Percentiles rank a stretch among this genome's conserved stretches.
Conservation (phyloP, 2,888 invertebrate species). For the Pyrochroa serraticornis region DNA sequence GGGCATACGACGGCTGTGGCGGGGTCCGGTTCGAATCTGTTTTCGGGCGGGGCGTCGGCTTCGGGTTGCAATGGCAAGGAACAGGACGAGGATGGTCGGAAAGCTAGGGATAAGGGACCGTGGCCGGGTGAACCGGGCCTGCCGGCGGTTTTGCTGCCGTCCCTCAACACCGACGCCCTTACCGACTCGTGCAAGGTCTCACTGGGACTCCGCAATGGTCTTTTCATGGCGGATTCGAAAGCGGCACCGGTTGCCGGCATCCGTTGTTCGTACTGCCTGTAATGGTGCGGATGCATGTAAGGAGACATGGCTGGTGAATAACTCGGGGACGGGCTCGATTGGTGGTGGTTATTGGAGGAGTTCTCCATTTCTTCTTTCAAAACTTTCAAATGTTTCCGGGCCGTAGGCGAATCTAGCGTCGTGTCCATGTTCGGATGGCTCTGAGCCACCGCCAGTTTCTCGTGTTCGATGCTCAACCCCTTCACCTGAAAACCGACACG, state of each 20-base stretch:
- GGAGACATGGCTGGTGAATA: slow-evolving; percentile 61
- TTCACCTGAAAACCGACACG: slow-evolving; percentile 66
- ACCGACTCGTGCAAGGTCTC: slow-evolving; percentile 67
- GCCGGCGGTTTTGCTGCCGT: slow-evolving; percentile 64
- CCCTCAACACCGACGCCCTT: slow-evolving; percentile 71
- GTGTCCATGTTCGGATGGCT: slow-evolving; percentile 59
- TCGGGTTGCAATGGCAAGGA: slow-evolving; percentile 60
- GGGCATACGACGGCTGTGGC: slow-evolving; percentile 60
- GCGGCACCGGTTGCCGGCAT: slow-evolving; percentile 55
- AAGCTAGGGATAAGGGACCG: slow-evolving; percentile 47
- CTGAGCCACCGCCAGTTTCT: slow-evolving; percentile 67
- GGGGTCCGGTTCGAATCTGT: slow-evolving; percentile 59
- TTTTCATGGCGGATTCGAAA: slow-evolving; percentile 58
- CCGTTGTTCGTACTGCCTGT: slow-evolving; percentile 54
- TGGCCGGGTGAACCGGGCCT: slow-evolving; percentile 57
- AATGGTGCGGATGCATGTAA: slow-evolving; percentile 58
- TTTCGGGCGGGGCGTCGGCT: slow-evolving; percentile 63
- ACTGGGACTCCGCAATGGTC: slow-evolving; percentile 63
- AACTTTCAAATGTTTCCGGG: slow-evolving; percentile 50
- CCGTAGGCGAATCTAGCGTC: slow-evolving; percentile 55
- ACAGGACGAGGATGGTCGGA: slow-evolving; percentile 58
- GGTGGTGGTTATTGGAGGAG: slow-evolving; percentile 47
- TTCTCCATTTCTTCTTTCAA: slow-evolving; percentile 45
- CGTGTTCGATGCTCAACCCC: slow-evolving; percentile 78
- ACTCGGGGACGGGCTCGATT: slow-evolving; percentile 56